Evolutionary conservation across 2,888 invertebrate species (phyloP).

Genomic region (Athrips mouffetella): DNA sequence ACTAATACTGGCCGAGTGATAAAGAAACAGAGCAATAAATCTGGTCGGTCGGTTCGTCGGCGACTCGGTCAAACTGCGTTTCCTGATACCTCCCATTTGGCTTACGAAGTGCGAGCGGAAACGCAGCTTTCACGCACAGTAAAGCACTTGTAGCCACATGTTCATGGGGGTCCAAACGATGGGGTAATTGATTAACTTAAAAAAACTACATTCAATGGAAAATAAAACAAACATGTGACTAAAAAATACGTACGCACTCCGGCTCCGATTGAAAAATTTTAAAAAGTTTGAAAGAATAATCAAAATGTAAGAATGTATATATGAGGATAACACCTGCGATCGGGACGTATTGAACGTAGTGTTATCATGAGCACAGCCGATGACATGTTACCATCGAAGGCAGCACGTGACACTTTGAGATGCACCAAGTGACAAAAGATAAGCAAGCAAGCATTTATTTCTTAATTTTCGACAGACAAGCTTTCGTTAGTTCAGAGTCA

Average conservation of each 20-base stretch:
- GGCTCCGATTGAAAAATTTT: slow-evolving; percentile 20
- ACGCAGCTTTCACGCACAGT: slow-evolving; percentile 54
- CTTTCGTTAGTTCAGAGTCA: no score
- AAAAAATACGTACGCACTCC: slow-evolving; percentile 71
- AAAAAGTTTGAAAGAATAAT: no score
- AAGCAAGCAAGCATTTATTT: no score
- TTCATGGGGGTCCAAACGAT: slow-evolving; percentile 55
- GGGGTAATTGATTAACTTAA: slow-evolving; percentile 26
- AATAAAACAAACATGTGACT: slow-evolving; percentile 74
- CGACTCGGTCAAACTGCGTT: slow-evolving; percentile 55
- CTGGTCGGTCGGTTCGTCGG: slow-evolving; percentile 28
- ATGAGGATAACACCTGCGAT: neutral
- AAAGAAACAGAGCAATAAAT: slow-evolving; percentile 47
- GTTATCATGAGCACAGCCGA: neutral
- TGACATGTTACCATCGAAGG: neutral
- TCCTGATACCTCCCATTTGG: slow-evolving; percentile 45
- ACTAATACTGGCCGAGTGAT: slow-evolving; percentile 6
- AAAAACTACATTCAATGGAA: slow-evolving; percentile 40
- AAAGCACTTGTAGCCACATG: slow-evolving; percentile 74
- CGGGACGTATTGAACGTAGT: neutral
- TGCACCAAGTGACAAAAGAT: neutral
- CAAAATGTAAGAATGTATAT: neutral
- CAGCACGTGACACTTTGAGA: neutral
- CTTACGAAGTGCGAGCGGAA: slow-evolving; percentile 59
- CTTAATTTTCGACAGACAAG: no score